Evolutionary conservation across 2,113 vertebrate species (phyloP).

Genomic region (Tupaia tana): DNA sequence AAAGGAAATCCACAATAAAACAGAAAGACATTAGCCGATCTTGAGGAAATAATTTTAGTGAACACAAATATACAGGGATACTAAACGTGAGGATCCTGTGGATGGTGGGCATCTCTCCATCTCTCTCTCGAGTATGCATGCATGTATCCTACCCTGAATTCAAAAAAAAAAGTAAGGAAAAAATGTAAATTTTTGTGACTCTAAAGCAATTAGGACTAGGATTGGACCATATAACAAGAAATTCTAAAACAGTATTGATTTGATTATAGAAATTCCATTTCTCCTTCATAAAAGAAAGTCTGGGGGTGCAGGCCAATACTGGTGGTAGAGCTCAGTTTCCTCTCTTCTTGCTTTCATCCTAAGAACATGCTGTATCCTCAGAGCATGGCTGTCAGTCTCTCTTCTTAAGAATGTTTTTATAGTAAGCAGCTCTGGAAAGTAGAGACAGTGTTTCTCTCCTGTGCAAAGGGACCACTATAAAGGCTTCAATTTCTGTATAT

Average conservation of each 20-base stretch:
- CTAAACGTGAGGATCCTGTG: too few species aligned
- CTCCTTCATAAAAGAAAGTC: neutral
- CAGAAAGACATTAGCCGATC: neutral
- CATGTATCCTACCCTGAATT: too few species aligned
- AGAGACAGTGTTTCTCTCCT: neutral
- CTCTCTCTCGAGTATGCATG: too few species aligned
- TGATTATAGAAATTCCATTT: neutral
- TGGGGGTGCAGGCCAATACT: neutral
- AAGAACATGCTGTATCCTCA: neutral
- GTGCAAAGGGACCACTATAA: neutral
- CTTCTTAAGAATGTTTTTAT: neutral
- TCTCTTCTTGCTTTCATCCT: neutral
- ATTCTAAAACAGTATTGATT: neutral
- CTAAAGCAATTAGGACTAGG: neutral
- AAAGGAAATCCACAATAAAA: neutral
- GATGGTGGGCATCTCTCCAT: too few species aligned
- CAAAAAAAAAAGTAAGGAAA: too few species aligned
- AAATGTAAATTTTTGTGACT: neutral
- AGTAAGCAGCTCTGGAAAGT: neutral
- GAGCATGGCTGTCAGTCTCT: neutral
- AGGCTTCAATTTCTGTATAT: neutral
- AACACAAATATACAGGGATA: neutral
- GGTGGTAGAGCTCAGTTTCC: neutral
- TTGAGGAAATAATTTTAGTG: neutral
- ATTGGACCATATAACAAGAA: neutral